These are phyloP conservation scores for Andrena dorsata DNA, from an alignment of 2,888 invertebrate genomes.

Conservation along the genomic window DNA sequence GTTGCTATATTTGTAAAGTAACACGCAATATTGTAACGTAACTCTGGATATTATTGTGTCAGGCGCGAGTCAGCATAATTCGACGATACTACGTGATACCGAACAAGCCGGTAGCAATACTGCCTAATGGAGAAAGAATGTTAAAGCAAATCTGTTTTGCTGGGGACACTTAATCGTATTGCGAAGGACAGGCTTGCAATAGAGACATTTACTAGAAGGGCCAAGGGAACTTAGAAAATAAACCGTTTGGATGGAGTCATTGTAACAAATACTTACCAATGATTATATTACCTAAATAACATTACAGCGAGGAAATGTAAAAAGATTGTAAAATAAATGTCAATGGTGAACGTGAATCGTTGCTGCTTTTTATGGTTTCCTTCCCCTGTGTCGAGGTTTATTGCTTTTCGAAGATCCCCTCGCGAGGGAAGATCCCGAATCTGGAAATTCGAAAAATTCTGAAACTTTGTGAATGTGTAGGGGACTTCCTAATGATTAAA, in stretches of 20 bases:
- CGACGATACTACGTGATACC: not conserved
- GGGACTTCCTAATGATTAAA: too few species aligned
- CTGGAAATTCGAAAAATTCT: too few species aligned
- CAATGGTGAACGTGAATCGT: constrained; percentile 1
- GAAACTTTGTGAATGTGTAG: too few species aligned
- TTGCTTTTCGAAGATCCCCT: too few species aligned
- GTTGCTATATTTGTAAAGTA: constrained; percentile 14
- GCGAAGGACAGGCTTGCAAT: constrained; percentile 24
- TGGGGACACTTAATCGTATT: constrained; percentile 10
- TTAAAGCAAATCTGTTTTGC: not conserved
- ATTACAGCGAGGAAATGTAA: constrained; percentile 33
- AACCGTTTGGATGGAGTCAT: constrained; percentile 14
- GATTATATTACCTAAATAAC: constrained; percentile 21
- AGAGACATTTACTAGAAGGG: constrained; percentile 2
- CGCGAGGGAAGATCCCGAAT: too few species aligned
- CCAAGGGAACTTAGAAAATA: constrained; percentile 17
- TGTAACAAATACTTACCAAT: constrained; percentile 31
- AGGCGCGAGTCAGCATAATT: constrained; percentile 17
- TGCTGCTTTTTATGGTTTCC: not conserved
- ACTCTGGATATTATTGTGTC: constrained; percentile 2
- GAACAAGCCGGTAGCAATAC: constrained; percentile 20
- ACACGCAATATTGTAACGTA: constrained; percentile 22
- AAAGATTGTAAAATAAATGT: constrained; percentile 40
- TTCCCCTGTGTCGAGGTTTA: not conserved
- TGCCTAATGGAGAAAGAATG: constrained; percentile 2